Percentiles rank a stretch among this genome's conserved stretches.
These are phyloP conservation scores for Drosophila aldrichi DNA, from an alignment of 2,888 invertebrate genomes.

Conservation along the genomic window DNA sequence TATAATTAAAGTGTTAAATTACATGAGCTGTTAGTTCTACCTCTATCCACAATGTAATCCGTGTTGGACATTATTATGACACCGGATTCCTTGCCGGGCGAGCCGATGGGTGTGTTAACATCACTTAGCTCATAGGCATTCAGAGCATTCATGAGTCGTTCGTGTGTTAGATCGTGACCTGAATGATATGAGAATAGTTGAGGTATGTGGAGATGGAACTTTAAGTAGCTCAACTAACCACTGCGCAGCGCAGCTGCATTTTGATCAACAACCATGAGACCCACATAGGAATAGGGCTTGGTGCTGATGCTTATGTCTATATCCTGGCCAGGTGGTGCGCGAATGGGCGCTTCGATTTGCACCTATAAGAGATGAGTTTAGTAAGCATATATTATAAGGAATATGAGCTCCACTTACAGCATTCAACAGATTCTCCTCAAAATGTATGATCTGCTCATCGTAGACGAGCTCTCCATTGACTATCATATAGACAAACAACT, in stretches of 20 bases:
- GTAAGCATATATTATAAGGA: background rate
- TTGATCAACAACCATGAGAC: constrained; percentile 95
- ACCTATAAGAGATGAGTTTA: constrained; percentile 77
- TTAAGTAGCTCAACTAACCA: constrained; percentile 86
- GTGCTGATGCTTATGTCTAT: constrained; percentile 93
- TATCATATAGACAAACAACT: constrained; percentile 93
- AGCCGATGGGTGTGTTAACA: constrained; percentile 72
- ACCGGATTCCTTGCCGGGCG: constrained; percentile 84
- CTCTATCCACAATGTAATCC: constrained; percentile 79
- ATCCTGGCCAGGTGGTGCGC: constrained; percentile 91
- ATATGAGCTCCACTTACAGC: constrained; percentile 86
- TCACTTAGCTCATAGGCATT: constrained; percentile 79
- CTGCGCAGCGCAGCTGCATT: constrained; percentile 89
- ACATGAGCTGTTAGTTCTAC: constrained; percentile 35
- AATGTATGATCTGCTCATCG: constrained; percentile 93
- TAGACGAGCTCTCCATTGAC: constrained; percentile 92
- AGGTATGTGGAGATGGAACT: background rate
- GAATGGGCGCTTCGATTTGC: constrained; percentile 88
- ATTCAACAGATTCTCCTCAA: constrained; percentile 92
- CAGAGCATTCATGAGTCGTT: constrained; percentile 80
- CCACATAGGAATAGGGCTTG: constrained; percentile 94
- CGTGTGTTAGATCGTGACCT: constrained; percentile 82
- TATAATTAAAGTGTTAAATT: background rate
- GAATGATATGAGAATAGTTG: too few relatives aligned
- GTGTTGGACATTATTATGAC: constrained; percentile 84